Evolutionary conservation across 2,797 vertebrate species (phyloP), one percentile per base, ranked within the genome.

Genomic region (Gambelia wislizenii): DNA sequence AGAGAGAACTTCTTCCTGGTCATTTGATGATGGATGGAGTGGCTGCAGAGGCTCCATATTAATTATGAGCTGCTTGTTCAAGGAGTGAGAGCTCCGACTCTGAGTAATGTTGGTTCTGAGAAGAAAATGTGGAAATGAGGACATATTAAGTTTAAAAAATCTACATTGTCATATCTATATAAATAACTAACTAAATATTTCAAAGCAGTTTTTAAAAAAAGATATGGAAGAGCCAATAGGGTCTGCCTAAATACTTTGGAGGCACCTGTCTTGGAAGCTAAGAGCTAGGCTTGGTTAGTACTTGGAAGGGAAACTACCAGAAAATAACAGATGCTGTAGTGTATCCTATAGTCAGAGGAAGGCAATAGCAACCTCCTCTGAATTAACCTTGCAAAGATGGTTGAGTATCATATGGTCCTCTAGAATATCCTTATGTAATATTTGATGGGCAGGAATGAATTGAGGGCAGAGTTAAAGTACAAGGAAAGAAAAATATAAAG

Each of bases 61-160:
- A 96, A 99, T 99, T 95, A 99, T 98, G 93, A 99, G 98, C 90
- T 99, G 99, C 95, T 99, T 99, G 96, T 98, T 98, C 96, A 99
- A 96, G 6, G 98, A 99, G 94, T 97, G 98, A 90, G 97, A 99
- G 91, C 99, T 99, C 93, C 97, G 97, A 95, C 98, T 99, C 94
- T 99, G 98, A 36, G 98, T 97, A 95, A 99, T 97, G 94, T 95
- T 98, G 88, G 97, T 97, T 97, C 99, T 99, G 94, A 92, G 96
- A 96, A 90, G 96, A 1, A 20, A 20, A n/a, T 0, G 89, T 91
- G 78, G 75, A 64, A 87, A 42, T 12, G 0, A 67, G 39, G 72
- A 22, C 74, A 85, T 84, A 86, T 91, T 91, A 75, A 52, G 8
- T 70, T 49, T 6, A 22, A 49, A 44, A 44, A 30, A 82, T 67